Evolutionary conservation across 2,888 invertebrate species (phyloP).

Genomic region (Cosmia pyralina): DNA sequence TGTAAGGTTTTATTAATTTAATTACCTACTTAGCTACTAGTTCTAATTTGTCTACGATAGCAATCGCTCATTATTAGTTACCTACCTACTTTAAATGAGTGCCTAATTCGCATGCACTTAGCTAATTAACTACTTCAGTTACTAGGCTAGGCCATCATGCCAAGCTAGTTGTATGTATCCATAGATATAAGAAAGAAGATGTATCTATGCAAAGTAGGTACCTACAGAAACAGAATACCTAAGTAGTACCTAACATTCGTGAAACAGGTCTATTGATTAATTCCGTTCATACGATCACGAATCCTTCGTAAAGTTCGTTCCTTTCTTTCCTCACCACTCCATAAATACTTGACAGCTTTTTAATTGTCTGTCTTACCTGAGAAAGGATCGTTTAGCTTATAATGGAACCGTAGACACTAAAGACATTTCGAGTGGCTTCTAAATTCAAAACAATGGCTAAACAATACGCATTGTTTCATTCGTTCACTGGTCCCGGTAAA

Average conservation of each 20-base stretch:
- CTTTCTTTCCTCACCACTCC: conserved; percentile 10
- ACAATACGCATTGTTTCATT: conserved; percentile 60
- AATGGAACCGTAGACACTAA: conserved; percentile 25
- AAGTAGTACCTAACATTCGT: not conserved
- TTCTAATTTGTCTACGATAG: conserved; percentile 6
- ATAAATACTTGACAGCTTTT: conserved; percentile 28
- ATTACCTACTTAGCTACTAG: not conserved
- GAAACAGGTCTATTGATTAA: not conserved
- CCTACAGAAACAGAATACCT: not conserved
- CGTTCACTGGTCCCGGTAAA: conserved; percentile 47
- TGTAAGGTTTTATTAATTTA: not conserved
- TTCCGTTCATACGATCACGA: not conserved
- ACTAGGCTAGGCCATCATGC: not conserved
- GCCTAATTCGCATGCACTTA: conserved; percentile 29
- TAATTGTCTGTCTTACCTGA: conserved; percentile 48
- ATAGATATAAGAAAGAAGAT: too few species aligned
- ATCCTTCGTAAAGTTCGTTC: not conserved
- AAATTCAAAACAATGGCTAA: conserved; percentile 48
- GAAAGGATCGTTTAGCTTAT: conserved; percentile 30
- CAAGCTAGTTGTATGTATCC: not conserved
- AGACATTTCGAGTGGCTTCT: conserved; percentile 43
- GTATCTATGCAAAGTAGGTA: too few species aligned
- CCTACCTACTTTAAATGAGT: not conserved
- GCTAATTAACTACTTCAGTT: conserved; percentile 19
- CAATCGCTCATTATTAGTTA: not conserved